Evolutionary conservation across 2,888 invertebrate species (phyloP).

Genomic region (Oasisia sp.): DNA sequence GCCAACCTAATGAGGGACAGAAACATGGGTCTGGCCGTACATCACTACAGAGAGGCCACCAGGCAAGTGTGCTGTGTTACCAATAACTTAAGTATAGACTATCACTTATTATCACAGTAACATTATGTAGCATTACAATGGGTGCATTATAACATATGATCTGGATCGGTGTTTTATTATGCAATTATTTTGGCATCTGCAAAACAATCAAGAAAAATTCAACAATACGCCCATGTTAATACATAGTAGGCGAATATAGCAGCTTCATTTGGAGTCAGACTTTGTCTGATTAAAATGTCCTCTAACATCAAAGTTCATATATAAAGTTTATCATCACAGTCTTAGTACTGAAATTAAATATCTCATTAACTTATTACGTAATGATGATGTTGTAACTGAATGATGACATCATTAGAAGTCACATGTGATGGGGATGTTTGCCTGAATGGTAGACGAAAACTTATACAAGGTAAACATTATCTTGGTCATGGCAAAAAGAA

Average conservation of each 20-base stretch:
- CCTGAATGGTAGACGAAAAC: no score
- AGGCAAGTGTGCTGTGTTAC: conserved; percentile 69
- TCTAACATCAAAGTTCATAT: neutral
- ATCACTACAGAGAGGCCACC: conserved; percentile 82
- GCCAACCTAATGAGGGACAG: conserved; percentile 86
- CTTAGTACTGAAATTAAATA: neutral
- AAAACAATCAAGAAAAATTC: neutral
- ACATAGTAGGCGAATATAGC: neutral
- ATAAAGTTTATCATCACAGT: neutral
- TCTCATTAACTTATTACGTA: no score
- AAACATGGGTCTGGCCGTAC: conserved; percentile 77
- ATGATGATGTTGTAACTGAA: neutral
- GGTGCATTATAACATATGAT: neutral
- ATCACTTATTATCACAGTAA: neutral
- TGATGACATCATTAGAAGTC: no score
- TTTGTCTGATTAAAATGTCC: neutral
- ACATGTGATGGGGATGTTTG: no score
- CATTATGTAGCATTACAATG: neutral
- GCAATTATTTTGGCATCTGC: neutral
- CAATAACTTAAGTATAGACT: neutral
- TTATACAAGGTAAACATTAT: no score
- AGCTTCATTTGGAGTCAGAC: neutral
- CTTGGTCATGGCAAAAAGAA: no score
- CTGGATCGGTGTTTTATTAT: no score
- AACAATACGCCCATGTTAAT: neutral